Evolutionary conservation across 2,797 vertebrate species (phyloP), one percentile per base, ranked within the genome.

Genomic region (Acridotheres tristis): DNA sequence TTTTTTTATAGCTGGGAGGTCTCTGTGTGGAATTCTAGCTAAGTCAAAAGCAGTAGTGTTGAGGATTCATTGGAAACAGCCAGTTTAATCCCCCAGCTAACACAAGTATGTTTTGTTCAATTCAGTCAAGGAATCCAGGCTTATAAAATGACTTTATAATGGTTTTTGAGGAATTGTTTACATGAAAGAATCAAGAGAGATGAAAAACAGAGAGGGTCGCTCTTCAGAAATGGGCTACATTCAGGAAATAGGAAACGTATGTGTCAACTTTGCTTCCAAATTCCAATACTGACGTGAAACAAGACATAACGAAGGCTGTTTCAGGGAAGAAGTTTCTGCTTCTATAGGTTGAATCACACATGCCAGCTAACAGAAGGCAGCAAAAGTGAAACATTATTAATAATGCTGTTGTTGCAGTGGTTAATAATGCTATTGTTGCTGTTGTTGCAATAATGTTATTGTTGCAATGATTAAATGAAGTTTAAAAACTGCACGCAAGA

Each of bases 121-220:
- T 68, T 88, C 21, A 20, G 34, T 89, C 81, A 83, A 92, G 66
- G 43, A 91, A 96, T 57, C n/a, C 54, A 91, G 76, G 51, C 51
- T 92, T 84, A 77, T 78, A 58, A 86, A 81, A 72, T 78, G 59
- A 89, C 94, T 82, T 90, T 85, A 92, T 95, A 95, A 93, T 77
- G 91, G 57, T 32, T 94, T 96, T 94, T 92, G 75, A 93, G 91
- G 85, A 94, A 85, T 93, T 94, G 80, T 95, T 96, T 92, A 92
- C 45, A 80, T 62, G 67, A 88, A 68, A 91, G 53, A 91, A 89
- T 89, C 54, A 42, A 82, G 68, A 94, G 53, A 89, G 58, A 93
- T 90, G 69, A 77, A 77, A 93, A 86, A 82, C 86, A 96, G 81
- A 93, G 77, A 96, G 80, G 74, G 51, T 88, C 32, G 25, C 19